These are phyloP conservation scores for Jacana jacana DNA, from an alignment of 2,113 vertebrate genomes.

Conservation along the genomic window DNA sequence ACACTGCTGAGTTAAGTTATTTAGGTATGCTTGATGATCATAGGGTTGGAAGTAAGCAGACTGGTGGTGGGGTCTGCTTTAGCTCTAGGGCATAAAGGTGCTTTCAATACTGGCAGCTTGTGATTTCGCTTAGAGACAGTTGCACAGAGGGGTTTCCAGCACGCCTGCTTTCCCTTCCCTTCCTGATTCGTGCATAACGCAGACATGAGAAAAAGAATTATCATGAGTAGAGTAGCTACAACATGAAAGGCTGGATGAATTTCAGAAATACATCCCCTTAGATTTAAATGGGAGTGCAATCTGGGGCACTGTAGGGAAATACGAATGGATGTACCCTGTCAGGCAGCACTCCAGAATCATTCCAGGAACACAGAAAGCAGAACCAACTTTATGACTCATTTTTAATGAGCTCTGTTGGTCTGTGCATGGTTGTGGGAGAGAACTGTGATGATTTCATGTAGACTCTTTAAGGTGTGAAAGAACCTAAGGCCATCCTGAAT, in stretches of 20 bases:
- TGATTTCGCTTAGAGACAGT: fast-evolving
- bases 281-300: not conserved
- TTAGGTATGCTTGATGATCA: not conserved
- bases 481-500: not conserved
- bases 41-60: not conserved
- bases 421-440: not conserved
- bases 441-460: not conserved
- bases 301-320: not conserved
- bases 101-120: not conserved
- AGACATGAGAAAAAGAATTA: not conserved
- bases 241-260: not conserved
- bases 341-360: not conserved
- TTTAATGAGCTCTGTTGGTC: not conserved
- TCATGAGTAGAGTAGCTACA: not conserved
- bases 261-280: not conserved
- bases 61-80: not conserved
- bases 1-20: not conserved
- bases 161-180: not conserved
- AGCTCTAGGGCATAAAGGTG: not conserved
- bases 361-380: not conserved
- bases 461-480: not conserved
- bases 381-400: fast-evolving
- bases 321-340: not conserved
- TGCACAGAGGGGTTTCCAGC: not conserved
- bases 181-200: not conserved